Evolutionary conservation across 1,140 invertebrate species (phyloP).

Genomic region (Mactra quadrangularis): DNA sequence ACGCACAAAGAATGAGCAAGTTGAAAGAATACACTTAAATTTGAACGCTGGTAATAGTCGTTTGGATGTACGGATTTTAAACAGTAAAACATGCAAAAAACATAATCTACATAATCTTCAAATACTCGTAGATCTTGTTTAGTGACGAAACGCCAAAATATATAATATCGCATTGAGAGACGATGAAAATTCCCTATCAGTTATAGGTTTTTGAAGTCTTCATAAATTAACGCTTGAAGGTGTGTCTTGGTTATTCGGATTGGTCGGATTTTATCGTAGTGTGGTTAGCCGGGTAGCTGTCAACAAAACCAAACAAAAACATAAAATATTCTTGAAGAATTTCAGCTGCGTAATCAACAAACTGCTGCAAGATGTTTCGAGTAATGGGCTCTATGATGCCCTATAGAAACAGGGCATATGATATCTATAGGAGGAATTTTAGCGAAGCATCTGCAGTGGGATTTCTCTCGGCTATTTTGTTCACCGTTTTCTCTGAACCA

Average conservation of each 20-base stretch:
- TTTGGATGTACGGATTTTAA: no score
- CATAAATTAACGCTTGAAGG: neutral
- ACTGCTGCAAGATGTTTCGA: conserved; percentile 54
- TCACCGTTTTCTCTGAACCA: conserved; percentile 69
- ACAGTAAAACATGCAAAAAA: no score
- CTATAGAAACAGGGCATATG: conserved; percentile 57
- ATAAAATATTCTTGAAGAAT: neutral
- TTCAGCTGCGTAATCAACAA: neutral
- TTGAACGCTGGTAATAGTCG: no score
- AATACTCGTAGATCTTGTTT: no score
- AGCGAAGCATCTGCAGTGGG: conserved; percentile 72
- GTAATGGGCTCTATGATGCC: conserved; percentile 64
- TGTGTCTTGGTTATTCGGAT: conserved; percentile 25
- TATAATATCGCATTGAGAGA: no score
- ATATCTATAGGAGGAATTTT: conserved; percentile 65
- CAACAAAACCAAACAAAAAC: conserved; percentile 2
- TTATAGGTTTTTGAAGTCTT: no score
- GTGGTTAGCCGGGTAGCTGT: neutral
- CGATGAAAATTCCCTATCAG: no score
- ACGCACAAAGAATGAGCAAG: no score
- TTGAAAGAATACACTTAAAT: no score
- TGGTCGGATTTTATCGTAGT: conserved; percentile 9
- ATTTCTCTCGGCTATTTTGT: conserved; percentile 69
- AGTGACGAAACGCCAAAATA: no score
- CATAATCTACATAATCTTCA: no score